A percentile compares a stretch with the other conserved stretches of the same genome.
Evolutionary conservation across 2,888 invertebrate genomes (phyloP).

Genomic region (Ectemnius lituratus): DNA sequence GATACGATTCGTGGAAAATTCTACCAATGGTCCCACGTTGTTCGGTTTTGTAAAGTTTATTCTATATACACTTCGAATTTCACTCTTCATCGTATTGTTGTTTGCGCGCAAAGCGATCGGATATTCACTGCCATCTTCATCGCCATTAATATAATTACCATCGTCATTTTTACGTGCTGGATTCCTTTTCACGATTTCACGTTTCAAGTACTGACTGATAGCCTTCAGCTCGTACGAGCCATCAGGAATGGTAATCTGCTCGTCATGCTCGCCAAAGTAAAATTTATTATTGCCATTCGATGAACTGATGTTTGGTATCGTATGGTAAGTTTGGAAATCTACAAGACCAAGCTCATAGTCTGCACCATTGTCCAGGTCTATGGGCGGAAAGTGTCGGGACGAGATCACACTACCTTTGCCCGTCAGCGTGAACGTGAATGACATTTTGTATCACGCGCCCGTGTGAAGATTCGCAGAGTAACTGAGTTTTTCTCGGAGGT

Average conservation of each 20-base stretch:
- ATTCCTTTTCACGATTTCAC: not conserved
- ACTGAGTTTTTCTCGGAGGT: too few relatives aligned
- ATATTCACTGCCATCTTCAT: too few relatives aligned
- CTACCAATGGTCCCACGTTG: not conserved
- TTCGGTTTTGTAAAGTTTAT: not conserved
- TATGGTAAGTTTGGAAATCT: not conserved
- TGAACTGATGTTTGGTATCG: not conserved
- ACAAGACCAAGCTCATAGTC: not conserved
- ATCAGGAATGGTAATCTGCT: not conserved
- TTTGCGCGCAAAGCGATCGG: not conserved
- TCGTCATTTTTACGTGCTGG: not conserved
- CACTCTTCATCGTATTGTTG: conserved; percentile 12
- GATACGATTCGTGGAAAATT: not conserved
- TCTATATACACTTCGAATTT: not conserved
- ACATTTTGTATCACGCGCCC: not conserved
- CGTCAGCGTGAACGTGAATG: not conserved
- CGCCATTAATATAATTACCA: not conserved
- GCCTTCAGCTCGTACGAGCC: not conserved
- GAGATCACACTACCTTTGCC: too few relatives aligned
- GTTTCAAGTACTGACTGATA: not conserved
- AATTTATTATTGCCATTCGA: conserved; percentile 5
- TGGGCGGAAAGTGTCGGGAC: too few relatives aligned
- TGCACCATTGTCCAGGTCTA: too few relatives aligned
- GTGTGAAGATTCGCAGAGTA: too few relatives aligned
- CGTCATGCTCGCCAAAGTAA: not conserved